Conservation (phyloP, 1,140 invertebrate species). For the Ruditapes philippinarum region DNA sequence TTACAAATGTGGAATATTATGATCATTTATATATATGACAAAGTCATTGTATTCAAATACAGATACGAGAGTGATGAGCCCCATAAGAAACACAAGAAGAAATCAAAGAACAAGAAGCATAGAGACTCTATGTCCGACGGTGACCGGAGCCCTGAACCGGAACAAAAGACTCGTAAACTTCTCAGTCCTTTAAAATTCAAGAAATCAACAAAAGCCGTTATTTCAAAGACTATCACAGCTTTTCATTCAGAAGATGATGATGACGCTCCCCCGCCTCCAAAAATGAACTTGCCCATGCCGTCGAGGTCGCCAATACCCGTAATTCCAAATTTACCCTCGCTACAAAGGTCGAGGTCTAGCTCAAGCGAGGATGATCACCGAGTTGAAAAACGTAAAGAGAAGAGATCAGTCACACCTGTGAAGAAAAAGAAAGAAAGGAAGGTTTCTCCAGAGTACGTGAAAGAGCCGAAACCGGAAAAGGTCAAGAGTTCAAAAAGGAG, state of each 20-base stretch:
- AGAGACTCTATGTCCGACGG: conserved; percentile 49
- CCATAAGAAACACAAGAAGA: conserved; percentile 71
- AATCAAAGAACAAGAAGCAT: conserved; percentile 63
- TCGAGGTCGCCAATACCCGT: conserved; percentile 36
- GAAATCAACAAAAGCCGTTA: conserved; percentile 33
- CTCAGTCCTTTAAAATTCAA: conserved; percentile 64
- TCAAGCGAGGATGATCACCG: conserved; percentile 48
- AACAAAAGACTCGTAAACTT: conserved; percentile 54
- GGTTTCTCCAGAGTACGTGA: conserved; percentile 47
- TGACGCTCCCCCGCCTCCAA: conserved; percentile 28
- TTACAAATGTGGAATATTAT: too few species aligned
- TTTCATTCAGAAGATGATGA: conserved; percentile 67
- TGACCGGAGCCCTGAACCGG: conserved; percentile 33
- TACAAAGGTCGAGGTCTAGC: conserved; percentile 50
- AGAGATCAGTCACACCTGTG: conserved; percentile 58
- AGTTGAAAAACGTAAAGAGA: conserved; percentile 52
- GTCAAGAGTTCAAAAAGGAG: conserved; percentile 40
- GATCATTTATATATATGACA: too few species aligned
- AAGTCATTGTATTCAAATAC: too few species aligned
- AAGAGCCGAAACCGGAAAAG: conserved; percentile 48
- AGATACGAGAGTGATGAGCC: conserved; percentile 63
- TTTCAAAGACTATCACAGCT: conserved; percentile 52
- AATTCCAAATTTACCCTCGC: not conserved
- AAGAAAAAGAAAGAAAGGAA: conserved; percentile 54
- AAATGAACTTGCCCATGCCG: conserved; percentile 50